Conservation (phyloP, 2,888 invertebrate species). For the Chalcis sispes region DNA sequence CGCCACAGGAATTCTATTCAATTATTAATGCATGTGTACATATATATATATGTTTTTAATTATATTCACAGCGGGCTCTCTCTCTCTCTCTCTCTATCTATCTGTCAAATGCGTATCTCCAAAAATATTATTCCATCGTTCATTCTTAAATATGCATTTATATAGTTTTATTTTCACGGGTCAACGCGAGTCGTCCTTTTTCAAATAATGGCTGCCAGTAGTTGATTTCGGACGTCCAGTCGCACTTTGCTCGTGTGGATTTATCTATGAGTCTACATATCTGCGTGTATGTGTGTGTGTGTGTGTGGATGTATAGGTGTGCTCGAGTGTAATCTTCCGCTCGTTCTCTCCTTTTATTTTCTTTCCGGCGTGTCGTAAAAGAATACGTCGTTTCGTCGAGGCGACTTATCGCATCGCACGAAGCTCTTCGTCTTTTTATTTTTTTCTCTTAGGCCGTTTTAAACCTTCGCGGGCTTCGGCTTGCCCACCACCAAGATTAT, state of each 20-base stretch:
- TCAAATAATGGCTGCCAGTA: slow-evolving; percentile 55
- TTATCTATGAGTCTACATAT: too few relatives aligned
- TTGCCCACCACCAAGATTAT: slow-evolving; percentile 86
- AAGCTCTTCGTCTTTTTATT: background rate
- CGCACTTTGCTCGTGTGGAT: slow-evolving; percentile 2
- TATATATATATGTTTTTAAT: slow-evolving; percentile 4
- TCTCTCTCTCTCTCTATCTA: background rate
- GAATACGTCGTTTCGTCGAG: too few relatives aligned
- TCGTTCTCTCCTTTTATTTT: background rate
- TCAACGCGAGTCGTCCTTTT: slow-evolving; percentile 28
- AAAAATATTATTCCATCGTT: slow-evolving; percentile 43
- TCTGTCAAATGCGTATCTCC: slow-evolving; percentile 33
- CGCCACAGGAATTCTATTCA: too few relatives aligned
- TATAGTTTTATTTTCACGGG: background rate
- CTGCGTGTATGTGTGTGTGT: background rate
- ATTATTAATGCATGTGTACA: background rate
- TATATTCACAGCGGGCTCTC: background rate
- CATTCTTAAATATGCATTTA: background rate
- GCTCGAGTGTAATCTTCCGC: background rate
- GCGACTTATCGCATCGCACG: background rate
- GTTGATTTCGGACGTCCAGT: slow-evolving; percentile 51
- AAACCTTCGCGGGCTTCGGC: slow-evolving; percentile 83
- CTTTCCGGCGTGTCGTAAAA: too few relatives aligned
- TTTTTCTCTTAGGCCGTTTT: slow-evolving; percentile 68
- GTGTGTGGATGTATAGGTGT: slow-evolving; percentile 20